These are phyloP conservation scores for Acanthacorydalis orientalis DNA, from an alignment of 2,888 invertebrate species.

Conservation along the genomic window DNA sequence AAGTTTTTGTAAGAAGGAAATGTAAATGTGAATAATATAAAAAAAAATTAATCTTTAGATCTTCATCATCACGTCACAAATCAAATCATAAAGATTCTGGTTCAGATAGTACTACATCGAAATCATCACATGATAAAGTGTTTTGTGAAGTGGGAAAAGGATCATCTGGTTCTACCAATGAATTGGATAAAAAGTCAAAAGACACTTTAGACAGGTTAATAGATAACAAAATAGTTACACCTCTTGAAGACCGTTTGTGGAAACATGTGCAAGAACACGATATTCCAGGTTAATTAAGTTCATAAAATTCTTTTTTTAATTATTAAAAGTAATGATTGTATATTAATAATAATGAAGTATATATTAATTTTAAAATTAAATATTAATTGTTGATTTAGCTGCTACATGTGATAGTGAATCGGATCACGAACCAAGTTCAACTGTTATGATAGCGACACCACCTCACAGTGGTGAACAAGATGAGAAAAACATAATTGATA, in stretches of 20 bases:
- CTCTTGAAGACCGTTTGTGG: conserved; percentile 34
- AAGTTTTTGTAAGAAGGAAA: too few species aligned
- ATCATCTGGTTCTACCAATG: conserved; percentile 13
- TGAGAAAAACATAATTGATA: not conserved
- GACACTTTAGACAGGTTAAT: conserved; percentile 26
- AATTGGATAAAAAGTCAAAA: conserved; percentile 25
- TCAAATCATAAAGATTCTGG: conserved; percentile 3
- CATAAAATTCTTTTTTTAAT: not conserved
- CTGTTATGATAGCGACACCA: conserved; percentile 49
- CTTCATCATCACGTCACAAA: conserved; percentile 3
- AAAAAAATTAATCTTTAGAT: conserved; percentile 1
- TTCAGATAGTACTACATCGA: not conserved
- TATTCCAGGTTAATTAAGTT: conserved; percentile 16
- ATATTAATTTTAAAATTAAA: conserved; percentile 1
- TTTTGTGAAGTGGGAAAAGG: not conserved
- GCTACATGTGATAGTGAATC: conserved; percentile 36
- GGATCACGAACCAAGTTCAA: conserved; percentile 68
- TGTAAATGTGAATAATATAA: not conserved
- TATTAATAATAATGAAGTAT: not conserved
- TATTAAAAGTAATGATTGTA: not conserved
- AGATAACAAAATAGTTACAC: conserved; percentile 26
- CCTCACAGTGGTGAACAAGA: conserved; percentile 20
- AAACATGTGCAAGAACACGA: conserved; percentile 30
- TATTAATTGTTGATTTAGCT: conserved; percentile 12
- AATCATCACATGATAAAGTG: not conserved